phyloP scores from a whole-genome alignment of 2,888 invertebrate species.

The Synergus itoensis region DNA sequence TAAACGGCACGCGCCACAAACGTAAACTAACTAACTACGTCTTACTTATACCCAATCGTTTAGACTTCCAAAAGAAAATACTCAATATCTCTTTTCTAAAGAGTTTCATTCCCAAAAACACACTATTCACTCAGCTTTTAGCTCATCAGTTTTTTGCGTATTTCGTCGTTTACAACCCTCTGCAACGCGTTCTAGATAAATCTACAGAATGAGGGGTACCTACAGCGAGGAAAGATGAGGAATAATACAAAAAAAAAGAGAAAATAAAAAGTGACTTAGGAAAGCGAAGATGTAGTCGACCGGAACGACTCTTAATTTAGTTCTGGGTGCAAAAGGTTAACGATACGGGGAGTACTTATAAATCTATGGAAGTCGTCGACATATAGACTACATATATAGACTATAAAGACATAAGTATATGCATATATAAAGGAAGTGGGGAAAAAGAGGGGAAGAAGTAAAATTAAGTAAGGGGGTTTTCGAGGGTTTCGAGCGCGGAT shows the following conservation, averaged over 20 bases:
- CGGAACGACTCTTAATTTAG: slow-evolving; percentile 69
- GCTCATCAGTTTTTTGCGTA: not conserved
- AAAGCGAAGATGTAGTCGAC: slow-evolving; percentile 56
- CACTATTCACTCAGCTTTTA: not conserved
- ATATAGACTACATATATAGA: not conserved
- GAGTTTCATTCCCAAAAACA: not conserved
- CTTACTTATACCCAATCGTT: not conserved
- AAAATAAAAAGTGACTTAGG: slow-evolving; percentile 21
- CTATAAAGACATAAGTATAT: slow-evolving; percentile 42
- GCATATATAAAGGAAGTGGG: slow-evolving; percentile 40
- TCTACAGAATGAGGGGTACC: not conserved
- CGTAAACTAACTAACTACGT: not conserved
- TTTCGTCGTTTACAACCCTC: not conserved
- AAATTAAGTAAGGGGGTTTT: slow-evolving; percentile 39
- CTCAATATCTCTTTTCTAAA: not conserved
- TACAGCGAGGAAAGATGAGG: not conserved
- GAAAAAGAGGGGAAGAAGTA: slow-evolving; percentile 28
- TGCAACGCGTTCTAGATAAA: slow-evolving; percentile 17
- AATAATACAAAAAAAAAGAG: not conserved
- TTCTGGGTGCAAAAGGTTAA: slow-evolving; percentile 64
- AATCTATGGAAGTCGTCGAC: slow-evolving; percentile 51
- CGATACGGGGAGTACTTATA: slow-evolving; percentile 51
- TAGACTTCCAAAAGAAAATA: not conserved
- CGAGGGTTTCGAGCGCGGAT: slow-evolving; percentile 51
- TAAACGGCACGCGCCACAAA: not conserved